Evolutionary conservation across 2,113 vertebrate species (phyloP), one percentile per base, ranked within the genome.

Genomic region (Rhinoptilus africanus): DNA sequence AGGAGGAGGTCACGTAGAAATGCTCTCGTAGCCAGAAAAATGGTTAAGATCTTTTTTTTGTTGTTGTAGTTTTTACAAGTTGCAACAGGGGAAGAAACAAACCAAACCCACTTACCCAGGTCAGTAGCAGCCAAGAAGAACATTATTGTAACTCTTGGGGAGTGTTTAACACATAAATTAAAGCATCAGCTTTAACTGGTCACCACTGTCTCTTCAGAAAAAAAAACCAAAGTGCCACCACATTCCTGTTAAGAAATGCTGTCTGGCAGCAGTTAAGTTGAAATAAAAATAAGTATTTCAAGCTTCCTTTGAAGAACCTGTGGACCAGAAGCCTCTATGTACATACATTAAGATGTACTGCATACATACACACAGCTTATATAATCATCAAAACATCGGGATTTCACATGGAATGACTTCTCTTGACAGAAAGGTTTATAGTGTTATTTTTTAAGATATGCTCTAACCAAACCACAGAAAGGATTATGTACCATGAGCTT

Each of bases 261-360:
- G 30, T 14, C 37, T 35, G 62, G 18, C 23, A 47, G 11, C 16
- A 21, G 27, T 28, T 23, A 30, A 5, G 32, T 3, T 35, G 39
- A 64, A 6, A 47, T 16, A 47, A 60, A 59, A 83, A 47, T 2
- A 51, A 12, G 1, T 45, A 57, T 57, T 87, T 81, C 35, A 35
- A 21, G 39, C 27, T 63, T 37, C 26, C 39, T 62, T 20, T 56
- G 60, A 79, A 85, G 27, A 53, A 35, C 26, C 23, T 9, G 9
- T 20, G 17, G 34, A 16, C 64, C 14, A 17, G n/a, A 11, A 64
- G 50, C 39, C 24, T 32, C 59, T 32, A 5, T 1, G 6, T 26
- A 30, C 1, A 0, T 3, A 6, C 4, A 47, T 11, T 12, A 22
- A 22, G 27, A 26, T 28, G 30, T 0, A 32, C 21, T 3, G 6